These are phyloP conservation scores for Parnassius smintheus DNA, from an alignment of 2,888 invertebrate genomes.

Conservation along the genomic window DNA sequence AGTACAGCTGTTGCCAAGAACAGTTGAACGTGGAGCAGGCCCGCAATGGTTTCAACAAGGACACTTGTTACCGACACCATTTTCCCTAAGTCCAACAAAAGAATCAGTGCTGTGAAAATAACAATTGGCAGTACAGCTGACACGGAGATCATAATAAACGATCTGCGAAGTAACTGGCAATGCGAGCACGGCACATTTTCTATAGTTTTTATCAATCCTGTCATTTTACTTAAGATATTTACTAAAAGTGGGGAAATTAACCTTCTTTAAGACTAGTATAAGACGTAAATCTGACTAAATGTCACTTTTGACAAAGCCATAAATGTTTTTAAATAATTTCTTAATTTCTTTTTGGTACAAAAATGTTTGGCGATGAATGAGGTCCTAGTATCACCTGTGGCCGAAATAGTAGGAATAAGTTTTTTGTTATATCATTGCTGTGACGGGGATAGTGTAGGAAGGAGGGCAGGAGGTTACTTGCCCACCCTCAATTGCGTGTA, in stretches of 20 bases:
- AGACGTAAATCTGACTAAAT: background rate
- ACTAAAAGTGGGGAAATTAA: too few species aligned
- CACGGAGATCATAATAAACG: conserved; percentile 49
- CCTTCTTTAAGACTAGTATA: background rate
- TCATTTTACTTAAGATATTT: conserved; percentile 36
- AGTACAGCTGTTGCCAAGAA: conserved; percentile 55
- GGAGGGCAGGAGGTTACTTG: too few species aligned
- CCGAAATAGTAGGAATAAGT: too few species aligned
- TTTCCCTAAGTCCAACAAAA: conserved; percentile 40
- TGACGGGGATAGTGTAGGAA: too few species aligned
- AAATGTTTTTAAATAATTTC: too few species aligned
- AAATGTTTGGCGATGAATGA: too few species aligned
- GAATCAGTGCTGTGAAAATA: conserved; percentile 48
- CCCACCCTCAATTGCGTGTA: too few species aligned
- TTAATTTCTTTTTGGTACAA: too few species aligned
- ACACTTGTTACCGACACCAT: conserved; percentile 37
- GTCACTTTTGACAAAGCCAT: conserved; percentile 15
- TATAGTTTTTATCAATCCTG: conserved; percentile 47
- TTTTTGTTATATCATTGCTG: too few species aligned
- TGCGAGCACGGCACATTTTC: conserved; percentile 50
- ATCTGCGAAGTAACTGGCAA: conserved; percentile 48
- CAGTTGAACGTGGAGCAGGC: conserved; percentile 54
- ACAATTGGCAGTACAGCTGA: conserved; percentile 61
- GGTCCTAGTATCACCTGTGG: too few species aligned
- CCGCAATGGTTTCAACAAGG: conserved; percentile 54